Percentiles rank a stretch among this genome's conserved stretches.
These are phyloP conservation scores for Phocides pigmalion DNA, from an alignment of 1,140 invertebrate genomes.

Conservation along the genomic window DNA sequence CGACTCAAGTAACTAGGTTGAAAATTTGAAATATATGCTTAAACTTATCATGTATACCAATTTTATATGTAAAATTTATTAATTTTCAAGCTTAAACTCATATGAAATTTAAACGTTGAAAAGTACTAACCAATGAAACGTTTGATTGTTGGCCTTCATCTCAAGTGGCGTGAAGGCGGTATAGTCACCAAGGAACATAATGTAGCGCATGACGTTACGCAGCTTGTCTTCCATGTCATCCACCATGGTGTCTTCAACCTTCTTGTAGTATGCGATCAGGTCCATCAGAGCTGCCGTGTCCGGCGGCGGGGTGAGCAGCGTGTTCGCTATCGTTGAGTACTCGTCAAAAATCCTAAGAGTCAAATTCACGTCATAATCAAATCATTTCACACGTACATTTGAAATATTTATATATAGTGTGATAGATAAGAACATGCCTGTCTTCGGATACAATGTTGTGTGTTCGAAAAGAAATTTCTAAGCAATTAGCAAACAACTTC, in stretches of 20 bases:
- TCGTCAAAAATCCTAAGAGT: slow-evolving; percentile 90
- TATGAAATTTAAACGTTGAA: background rate
- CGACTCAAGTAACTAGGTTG: no score
- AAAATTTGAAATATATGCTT: no score
- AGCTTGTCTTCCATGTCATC: slow-evolving; percentile 91
- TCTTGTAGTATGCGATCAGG: slow-evolving; percentile 90
- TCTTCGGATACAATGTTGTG: no score
- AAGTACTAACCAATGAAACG: slow-evolving; percentile 90
- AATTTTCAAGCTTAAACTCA: no score
- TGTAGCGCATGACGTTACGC: slow-evolving; percentile 86
- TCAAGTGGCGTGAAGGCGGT: slow-evolving; percentile 91
- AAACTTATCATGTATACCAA: no score
- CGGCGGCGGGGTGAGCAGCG: slow-evolving; percentile 90
- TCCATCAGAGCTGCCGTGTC: slow-evolving; percentile 94
- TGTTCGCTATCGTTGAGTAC: slow-evolving; percentile 92
- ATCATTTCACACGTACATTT: no score
- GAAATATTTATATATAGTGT: no score
- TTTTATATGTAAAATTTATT: no score
- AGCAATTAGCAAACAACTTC: no score
- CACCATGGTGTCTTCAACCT: slow-evolving; percentile 89
- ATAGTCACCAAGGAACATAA: slow-evolving; percentile 91
- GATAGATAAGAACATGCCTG: no score
- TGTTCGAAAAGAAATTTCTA: no score
- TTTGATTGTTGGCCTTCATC: slow-evolving; percentile 93
- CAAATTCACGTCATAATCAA: background rate